Base-by-base conservation (phyloP, 2,797 vertebrate genomes). In the Aldrovandia affinis region DNA sequence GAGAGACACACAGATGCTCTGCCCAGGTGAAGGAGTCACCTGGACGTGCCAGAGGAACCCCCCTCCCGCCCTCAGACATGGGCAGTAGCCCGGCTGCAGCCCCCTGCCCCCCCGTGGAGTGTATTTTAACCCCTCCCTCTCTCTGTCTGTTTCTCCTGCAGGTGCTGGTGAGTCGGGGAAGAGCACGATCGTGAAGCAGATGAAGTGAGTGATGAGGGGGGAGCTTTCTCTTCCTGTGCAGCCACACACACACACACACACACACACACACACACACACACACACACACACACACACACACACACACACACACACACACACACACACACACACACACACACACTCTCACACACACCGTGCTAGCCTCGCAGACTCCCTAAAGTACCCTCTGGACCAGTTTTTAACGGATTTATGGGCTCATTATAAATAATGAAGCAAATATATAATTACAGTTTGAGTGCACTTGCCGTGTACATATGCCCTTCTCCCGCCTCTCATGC, bases 121-220 rank as follows among this genome's bases (percentile, higher is more conserved):
- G 33, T 94, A 94, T 95, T 95, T 95, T 94, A 94, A 94, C 93
- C 93, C 89, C 86, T 80, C 90, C 88, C 88, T 87, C 89, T 92
- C n/a, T 93, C 89, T 92, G 93, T 94, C 93, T 93, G 89, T 93
- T 94, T 91, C 88, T 84, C 90, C 89, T 93, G 92, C 94, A 96
- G 96, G 96, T 94, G 96, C 96, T 89, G 96, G 96, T 59, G 96
- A 96, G 92, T 96, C 96, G 1, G 96, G 96, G 87, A 96, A 96
- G 93, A 96, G 96, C 92, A 96, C 96, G 93, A 96, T 96, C 92
- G 96, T 96, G 89, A 96, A 96, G 94, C 96, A 96, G 93, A 96
- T 96, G 96, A 96, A 96, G 96, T 96, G 89, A 96, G 96, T 94
- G 70, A 86, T 57, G 33, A 2, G 52, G 33, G 18, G 25, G 81